These are phyloP conservation scores for Cenopis cana DNA, from an alignment of 2,888 invertebrate species.

Conservation along the genomic window DNA sequence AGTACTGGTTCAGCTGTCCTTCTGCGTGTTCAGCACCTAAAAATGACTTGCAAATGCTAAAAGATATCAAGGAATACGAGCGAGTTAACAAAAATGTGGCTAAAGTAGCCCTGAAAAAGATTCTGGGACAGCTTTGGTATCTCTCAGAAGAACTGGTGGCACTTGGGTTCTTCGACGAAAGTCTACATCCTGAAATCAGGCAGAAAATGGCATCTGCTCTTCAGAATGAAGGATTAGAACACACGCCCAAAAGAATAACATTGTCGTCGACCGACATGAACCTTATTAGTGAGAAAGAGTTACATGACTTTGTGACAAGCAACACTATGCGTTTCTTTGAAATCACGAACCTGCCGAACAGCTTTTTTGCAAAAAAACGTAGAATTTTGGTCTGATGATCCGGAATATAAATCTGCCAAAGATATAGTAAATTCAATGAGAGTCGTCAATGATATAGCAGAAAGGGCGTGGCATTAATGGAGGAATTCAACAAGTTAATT, in stretches of 20 bases:
- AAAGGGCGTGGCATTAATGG: not conserved
- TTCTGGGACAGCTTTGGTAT: not conserved
- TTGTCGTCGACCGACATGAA: too few relatives aligned
- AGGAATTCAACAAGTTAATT: not conserved
- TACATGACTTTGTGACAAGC: not conserved
- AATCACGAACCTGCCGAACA: not conserved
- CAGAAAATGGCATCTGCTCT: not conserved
- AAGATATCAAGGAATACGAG: conserved; percentile 14
- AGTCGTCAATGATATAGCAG: not conserved
- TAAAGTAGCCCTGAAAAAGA: conserved; percentile 5
- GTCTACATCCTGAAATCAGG: not conserved
- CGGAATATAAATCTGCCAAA: not conserved
- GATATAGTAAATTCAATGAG: not conserved
- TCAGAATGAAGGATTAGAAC: not conserved
- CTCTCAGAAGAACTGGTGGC: not conserved
- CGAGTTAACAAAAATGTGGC: not conserved
- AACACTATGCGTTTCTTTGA: not conserved
- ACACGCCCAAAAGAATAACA: too few relatives aligned
- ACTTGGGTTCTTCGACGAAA: not conserved
- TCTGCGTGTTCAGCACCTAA: not conserved
- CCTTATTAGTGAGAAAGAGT: too few relatives aligned
- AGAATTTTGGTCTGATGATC: not conserved
- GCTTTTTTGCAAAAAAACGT: not conserved
- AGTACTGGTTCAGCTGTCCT: conserved; percentile 1
- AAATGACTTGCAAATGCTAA: conserved; percentile 10